phyloP scores from a whole-genome alignment of 2,888 invertebrate species.

The Tetropium fuscum region DNA sequence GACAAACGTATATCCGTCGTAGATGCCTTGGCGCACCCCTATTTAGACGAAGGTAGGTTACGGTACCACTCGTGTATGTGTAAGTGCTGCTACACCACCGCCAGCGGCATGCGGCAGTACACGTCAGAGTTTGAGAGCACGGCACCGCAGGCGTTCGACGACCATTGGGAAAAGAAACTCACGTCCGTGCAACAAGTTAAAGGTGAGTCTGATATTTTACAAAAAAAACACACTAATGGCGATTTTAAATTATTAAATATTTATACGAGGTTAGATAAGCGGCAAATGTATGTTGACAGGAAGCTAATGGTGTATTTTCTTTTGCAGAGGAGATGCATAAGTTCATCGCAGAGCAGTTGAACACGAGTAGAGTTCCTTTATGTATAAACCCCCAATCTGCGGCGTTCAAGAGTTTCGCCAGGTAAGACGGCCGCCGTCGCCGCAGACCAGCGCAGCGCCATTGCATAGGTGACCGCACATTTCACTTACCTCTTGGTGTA shows the following conservation, averaged over 20 bases:
- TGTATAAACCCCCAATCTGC: slow-evolving; percentile 99
- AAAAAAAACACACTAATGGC: too few species aligned
- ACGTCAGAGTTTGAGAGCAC: slow-evolving; percentile 92
- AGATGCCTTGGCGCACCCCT: slow-evolving; percentile 96
- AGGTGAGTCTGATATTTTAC: too few species aligned
- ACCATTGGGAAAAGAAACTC: slow-evolving; percentile 96
- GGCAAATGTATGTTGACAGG: too few species aligned
- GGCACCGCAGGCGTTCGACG: slow-evolving; percentile 92
- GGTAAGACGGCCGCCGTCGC: slow-evolving; percentile 79
- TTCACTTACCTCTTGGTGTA: slow-evolving; percentile 63
- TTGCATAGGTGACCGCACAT: slow-evolving; percentile 67
- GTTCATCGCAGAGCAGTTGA: slow-evolving; percentile 97
- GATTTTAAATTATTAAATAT: too few species aligned
- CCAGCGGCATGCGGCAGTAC: slow-evolving; percentile 86
- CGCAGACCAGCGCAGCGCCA: slow-evolving; percentile 67
- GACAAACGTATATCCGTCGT: slow-evolving; percentile 95
- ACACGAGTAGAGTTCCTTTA: slow-evolving; percentile 95
- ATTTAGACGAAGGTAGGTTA: slow-evolving; percentile 96
- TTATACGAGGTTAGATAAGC: too few species aligned
- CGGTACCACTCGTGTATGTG: slow-evolving; percentile 99
- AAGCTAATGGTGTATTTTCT: slow-evolving; percentile 32
- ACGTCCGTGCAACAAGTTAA: slow-evolving; percentile 94
- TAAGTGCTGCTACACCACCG: slow-evolving; percentile 92
- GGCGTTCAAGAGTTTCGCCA: slow-evolving; percentile 99
- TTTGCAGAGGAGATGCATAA: slow-evolving; percentile 97